Evolutionary conservation across 2,888 invertebrate species (phyloP).

Genomic region (Epirrhoe tristata): DNA sequence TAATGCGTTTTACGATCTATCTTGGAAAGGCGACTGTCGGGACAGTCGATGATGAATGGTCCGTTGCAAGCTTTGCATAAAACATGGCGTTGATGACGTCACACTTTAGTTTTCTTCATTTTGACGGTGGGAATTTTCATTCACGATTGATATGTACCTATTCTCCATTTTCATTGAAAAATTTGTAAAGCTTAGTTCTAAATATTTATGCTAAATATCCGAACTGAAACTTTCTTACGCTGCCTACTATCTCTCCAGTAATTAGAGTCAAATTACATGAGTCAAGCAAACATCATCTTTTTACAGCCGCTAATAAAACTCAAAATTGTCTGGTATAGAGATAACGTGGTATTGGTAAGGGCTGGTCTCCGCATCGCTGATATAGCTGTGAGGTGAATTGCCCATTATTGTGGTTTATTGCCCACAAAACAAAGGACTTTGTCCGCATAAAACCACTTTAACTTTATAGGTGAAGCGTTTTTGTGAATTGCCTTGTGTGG

Average conservation of each 20-base stretch:
- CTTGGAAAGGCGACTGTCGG: constrained; percentile 4
- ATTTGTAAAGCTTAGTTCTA: too few species aligned
- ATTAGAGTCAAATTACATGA: too few species aligned
- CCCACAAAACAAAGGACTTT: constrained; percentile 4
- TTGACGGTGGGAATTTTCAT: not conserved
- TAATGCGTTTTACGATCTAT: constrained; percentile 28
- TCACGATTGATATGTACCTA: too few species aligned
- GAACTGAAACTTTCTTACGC: too few species aligned
- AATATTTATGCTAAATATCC: too few species aligned
- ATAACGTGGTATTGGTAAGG: too few species aligned
- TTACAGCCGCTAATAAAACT: too few species aligned
- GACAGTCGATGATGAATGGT: not conserved
- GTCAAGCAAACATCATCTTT: too few species aligned
- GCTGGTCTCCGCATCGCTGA: not conserved
- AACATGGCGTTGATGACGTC: constrained; percentile 2
- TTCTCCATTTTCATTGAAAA: too few species aligned
- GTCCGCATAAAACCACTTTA: not conserved
- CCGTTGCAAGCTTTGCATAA: not conserved
- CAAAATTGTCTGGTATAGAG: too few species aligned
- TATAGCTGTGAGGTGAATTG: constrained; percentile 8
- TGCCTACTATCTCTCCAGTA: too few species aligned
- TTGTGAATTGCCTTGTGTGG: not conserved
- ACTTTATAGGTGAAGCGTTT: not conserved
- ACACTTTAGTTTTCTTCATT: not conserved
- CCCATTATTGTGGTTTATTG: constrained; percentile 28